Conservation (phyloP, 37 sponge, comb jelly and placozoan genomes). For the Petrosia ficiformis region DNA sequence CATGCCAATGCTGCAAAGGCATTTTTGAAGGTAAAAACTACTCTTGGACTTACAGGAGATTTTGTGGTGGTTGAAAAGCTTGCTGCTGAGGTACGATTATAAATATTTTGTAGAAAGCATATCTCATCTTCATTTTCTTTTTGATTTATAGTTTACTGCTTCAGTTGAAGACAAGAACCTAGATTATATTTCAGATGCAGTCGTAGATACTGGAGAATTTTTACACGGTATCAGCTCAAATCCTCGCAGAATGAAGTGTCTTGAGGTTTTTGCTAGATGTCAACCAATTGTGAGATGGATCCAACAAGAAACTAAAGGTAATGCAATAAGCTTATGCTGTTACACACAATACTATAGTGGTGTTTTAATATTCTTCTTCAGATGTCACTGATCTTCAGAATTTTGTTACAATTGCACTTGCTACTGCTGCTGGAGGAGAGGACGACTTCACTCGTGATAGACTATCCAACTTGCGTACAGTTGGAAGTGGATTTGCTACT, state of each 20-base stretch:
- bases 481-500: conserved; percentile 49
- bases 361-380: background rate
- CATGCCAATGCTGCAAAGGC: conserved; percentile 15
- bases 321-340: background rate
- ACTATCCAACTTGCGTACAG: conserved; percentile 54
- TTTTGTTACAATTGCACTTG: conserved; percentile 61
- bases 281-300: conserved; percentile 48
- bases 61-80: conserved; percentile 14
- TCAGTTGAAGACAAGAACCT: conserved; percentile 32
- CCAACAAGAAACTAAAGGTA: conserved; percentile 40
- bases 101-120: background rate
- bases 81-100: conserved; percentile 11
- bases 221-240: conserved; percentile 15
- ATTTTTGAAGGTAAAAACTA: background rate
- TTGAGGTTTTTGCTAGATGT: conserved; percentile 22
- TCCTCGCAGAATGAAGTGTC: conserved; percentile 15
- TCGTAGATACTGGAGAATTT: conserved; percentile 28
- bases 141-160: conserved; percentile 9
- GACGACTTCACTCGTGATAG: conserved; percentile 46
- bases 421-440: conserved; percentile 66
- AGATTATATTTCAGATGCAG: background rate
- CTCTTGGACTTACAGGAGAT: conserved; percentile 4
- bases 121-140: background rate
- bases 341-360: too few species aligned
- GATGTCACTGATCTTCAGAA: conserved; percentile 52